Conservation (phyloP, 2,888 invertebrate species). For the Idaea aversata region DNA sequence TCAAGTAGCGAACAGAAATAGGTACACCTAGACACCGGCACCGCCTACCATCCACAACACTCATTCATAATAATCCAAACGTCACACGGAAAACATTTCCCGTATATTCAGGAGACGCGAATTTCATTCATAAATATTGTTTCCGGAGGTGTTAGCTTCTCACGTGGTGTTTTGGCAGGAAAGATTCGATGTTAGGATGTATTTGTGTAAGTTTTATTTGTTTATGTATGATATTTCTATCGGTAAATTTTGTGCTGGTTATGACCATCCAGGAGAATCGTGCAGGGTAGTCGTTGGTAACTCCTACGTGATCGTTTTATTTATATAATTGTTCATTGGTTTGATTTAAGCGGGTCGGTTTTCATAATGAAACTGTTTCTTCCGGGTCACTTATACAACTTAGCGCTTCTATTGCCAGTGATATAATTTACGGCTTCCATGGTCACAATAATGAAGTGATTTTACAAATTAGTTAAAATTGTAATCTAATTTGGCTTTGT, state of each 20-base stretch:
- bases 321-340: too few species aligned
- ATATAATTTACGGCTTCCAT: too few species aligned
- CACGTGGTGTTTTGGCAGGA: constrained; percentile 14
- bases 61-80: constrained; percentile 67
- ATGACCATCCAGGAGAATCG: too few species aligned
- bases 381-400: too few species aligned
- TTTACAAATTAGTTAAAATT: neutral
- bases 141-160: constrained; percentile 17
- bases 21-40: constrained; percentile 63
- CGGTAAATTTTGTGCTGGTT: neutral
- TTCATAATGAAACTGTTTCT: too few species aligned
- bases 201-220: constrained; percentile 51
- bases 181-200: constrained; percentile 51
- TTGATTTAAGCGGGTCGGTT: too few species aligned
- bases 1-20: constrained; percentile 73
- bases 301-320: too few species aligned
- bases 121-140: constrained; percentile 51
- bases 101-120: constrained; percentile 38
- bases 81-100: constrained; percentile 53
- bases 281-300: too few species aligned
- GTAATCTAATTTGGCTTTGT: constrained; percentile 7
- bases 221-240: constrained; percentile 6
- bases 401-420: too few species aligned
- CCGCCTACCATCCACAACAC: constrained; percentile 53
- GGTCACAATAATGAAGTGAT: neutral